Evolutionary conservation across 2,888 invertebrate genomes (phyloP).

Genomic region (Ophonus ardosiacus): DNA sequence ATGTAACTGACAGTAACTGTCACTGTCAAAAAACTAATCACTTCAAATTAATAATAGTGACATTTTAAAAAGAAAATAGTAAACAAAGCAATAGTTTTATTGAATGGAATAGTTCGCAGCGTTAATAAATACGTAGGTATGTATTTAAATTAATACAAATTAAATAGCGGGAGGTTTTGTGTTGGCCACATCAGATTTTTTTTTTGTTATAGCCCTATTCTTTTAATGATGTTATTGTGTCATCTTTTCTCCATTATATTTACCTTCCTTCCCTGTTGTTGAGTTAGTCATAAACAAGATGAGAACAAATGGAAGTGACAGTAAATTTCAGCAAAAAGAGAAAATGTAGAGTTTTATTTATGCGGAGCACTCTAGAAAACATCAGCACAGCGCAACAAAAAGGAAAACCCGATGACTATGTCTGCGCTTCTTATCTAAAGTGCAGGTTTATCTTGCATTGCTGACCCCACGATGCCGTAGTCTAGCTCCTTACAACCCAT

Average conservation of each 20-base stretch:
- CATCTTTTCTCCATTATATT: background rate
- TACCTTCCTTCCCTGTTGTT: background rate
- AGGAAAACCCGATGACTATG: background rate
- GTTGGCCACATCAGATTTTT: too few relatives aligned
- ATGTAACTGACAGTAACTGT: too few relatives aligned
- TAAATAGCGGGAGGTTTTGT: too few relatives aligned
- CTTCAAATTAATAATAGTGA: too few relatives aligned
- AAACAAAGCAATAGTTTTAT: too few relatives aligned
- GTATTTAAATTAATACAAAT: too few relatives aligned
- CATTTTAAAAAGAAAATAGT: too few relatives aligned
- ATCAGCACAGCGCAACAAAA: background rate
- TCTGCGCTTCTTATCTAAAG: slow-evolving; percentile 16
- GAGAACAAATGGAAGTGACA: slow-evolving; percentile 42
- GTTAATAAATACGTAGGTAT: too few relatives aligned
- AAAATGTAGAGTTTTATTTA: slow-evolving; percentile 23
- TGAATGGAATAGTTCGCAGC: too few relatives aligned
- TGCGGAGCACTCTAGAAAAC: slow-evolving; percentile 13
- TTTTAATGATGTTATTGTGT: background rate
- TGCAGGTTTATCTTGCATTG: slow-evolving; percentile 11
- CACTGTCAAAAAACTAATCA: too few relatives aligned
- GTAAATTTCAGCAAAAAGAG: slow-evolving; percentile 27
- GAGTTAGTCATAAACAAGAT: slow-evolving; percentile 8
- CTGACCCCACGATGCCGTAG: background rate
- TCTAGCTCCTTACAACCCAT: too few relatives aligned
- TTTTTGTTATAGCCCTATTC: too few relatives aligned